Conservation (phyloP, 2,113 vertebrate genomes). For the Paramormyrops kingsleyae region DNA sequence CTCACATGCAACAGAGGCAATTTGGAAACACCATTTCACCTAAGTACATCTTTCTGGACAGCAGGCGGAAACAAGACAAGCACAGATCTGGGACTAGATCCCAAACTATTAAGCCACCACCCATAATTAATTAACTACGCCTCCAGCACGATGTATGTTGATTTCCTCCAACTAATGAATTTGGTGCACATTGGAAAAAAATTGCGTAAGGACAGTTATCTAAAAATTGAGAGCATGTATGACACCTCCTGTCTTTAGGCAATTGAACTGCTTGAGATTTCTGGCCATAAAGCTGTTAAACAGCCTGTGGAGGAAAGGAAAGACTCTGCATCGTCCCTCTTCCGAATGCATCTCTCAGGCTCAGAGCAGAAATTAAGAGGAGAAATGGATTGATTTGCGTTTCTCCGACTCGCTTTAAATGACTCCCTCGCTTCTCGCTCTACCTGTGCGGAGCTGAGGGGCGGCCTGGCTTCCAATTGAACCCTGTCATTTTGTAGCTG, state of each 20-base stretch:
- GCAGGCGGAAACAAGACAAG: background rate
- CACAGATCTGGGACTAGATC: background rate
- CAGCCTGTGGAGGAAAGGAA: conserved; percentile 26
- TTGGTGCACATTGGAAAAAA: background rate
- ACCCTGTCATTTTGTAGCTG: conserved; percentile 53
- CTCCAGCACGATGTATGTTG: background rate
- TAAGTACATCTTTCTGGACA: background rate
- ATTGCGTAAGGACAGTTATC: background rate
- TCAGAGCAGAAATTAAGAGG: conserved; percentile 30
- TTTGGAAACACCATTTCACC: background rate
- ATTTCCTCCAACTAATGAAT: background rate
- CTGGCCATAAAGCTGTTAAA: conserved; percentile 26
- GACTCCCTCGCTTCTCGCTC: conserved; percentile 15
- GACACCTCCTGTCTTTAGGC: conserved; percentile 16
- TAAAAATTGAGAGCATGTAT: background rate
- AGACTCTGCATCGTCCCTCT: conserved; percentile 37
- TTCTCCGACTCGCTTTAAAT: conserved; percentile 44
- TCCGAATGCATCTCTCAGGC: conserved; percentile 29
- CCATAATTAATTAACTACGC: background rate
- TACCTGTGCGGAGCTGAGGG: background rate
- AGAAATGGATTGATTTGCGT: conserved; percentile 40
- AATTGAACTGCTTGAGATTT: conserved; percentile 37
- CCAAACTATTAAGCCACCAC: background rate
- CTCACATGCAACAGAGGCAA: background rate
- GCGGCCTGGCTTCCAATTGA: conserved; percentile 32